Conservation (phyloP, 2,113 vertebrate species). For the Plotosus lineatus region DNA sequence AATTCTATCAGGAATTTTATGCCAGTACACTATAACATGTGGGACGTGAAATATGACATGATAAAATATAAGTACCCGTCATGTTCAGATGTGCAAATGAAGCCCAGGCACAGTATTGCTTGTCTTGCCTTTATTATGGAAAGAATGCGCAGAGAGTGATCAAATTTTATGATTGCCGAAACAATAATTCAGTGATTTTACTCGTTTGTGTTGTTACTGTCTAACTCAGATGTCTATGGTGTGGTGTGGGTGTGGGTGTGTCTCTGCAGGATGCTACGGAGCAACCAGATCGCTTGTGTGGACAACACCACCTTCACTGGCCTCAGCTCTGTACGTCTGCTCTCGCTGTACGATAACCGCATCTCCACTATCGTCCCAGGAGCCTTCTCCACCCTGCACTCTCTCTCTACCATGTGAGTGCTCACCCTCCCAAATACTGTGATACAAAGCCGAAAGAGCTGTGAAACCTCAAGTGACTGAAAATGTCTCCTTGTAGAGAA, state of each 20-base stretch:
- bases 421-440: neutral
- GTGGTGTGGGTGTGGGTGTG: conserved; percentile 8
- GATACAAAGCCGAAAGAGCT: neutral
- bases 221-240: neutral
- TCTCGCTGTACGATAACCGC: conserved; percentile 95
- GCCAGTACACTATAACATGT: neutral
- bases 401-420: conserved; percentile 96
- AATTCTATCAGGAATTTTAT: neutral
- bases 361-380: conserved; percentile 92
- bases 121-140: neutral
- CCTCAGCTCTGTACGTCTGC: conserved; percentile 90
- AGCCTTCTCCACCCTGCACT: conserved; percentile 92
- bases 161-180: neutral
- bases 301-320: conserved; percentile 93
- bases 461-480: neutral
- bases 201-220: neutral
- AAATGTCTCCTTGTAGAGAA: neutral
- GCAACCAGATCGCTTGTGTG: conserved; percentile 93
- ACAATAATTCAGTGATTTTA: neutral
- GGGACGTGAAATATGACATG: neutral
- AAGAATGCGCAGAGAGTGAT: neutral
- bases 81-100: neutral
- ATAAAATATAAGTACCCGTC: neutral
- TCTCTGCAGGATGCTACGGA: conserved; percentile 87
- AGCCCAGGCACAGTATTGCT: neutral